Percentiles rank a stretch among this genome's conserved stretches.
Evolutionary conservation across 2,113 vertebrate species (phyloP).

Genomic region (Manacus vitellinus): DNA sequence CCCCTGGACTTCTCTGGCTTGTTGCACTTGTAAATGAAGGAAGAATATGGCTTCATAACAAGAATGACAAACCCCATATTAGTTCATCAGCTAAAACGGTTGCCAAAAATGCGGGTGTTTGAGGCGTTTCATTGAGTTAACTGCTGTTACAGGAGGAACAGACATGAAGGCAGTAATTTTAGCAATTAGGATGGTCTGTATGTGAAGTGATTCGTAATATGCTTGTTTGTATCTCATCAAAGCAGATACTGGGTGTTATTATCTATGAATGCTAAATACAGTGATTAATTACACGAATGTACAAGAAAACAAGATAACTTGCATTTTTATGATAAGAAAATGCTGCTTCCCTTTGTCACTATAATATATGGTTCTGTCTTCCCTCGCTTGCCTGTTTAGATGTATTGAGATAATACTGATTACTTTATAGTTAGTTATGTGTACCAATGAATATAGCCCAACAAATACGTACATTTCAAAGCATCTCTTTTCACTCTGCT

Average conservation of each 20-base stretch:
- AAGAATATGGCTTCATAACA: not conserved
- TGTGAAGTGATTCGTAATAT: conserved; percentile 53
- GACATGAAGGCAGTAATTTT: conserved; percentile 29
- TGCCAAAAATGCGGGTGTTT: not conserved
- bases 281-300: conserved; percentile 63
- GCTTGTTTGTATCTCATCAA: conserved; percentile 57
- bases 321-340: conserved; percentile 66
- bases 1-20: not conserved
- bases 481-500: not conserved
- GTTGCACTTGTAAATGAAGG: not conserved
- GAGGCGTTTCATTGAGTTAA: not conserved
- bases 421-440: conserved; percentile 46
- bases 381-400: conserved; percentile 55
- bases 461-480: conserved; percentile 1
- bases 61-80: not conserved
- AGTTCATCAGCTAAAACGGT: not conserved
- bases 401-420: conserved; percentile 54
- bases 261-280: conserved; percentile 58
- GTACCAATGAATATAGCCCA: not conserved
- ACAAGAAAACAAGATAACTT: conserved; percentile 66
- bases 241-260: conserved; percentile 29
- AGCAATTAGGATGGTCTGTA: conserved; percentile 28
- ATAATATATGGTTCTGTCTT: conserved; percentile 61
- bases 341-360: conserved; percentile 60
- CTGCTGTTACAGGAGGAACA: not conserved